Evolutionary conservation across 2,113 vertebrate species (phyloP), one percentile per base, ranked within the genome.

Genomic region (Corapipo altera): DNA sequence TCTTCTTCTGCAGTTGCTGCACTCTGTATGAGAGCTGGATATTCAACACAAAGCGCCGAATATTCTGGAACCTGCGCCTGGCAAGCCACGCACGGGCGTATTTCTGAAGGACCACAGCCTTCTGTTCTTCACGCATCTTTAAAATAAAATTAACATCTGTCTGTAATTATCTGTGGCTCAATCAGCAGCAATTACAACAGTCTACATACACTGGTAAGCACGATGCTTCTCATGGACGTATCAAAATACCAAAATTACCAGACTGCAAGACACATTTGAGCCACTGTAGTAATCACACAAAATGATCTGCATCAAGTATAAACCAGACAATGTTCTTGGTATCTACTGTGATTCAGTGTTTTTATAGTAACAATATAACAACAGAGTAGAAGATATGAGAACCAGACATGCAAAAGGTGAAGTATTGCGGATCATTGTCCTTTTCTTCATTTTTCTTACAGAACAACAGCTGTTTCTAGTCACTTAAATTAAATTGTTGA

Each of bases 11-110:
- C 91, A 99, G 98, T 39, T 98, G 97, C 95, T 99, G 99, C 41
- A 99, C 99, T 93, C 99, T 98, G 96, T 98, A 99, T 0, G 99
- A 99, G 7, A 99, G 99, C 95, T 99, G 99, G 41, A 99, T 99
- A 12, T 99, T 99, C 27, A 99, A 23, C 18, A 99, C 99, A 28
- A 99, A 98, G 4, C 99, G 98, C 2, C 99, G 98, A 89, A 99
- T 98, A 33, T 93, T 99, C 96, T 99, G 99, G 96, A 99, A 99
- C 4, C 99, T 97, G 35, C 99, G 98, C 12, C 99, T 98, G 89
- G 98, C 99, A 71, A 99, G 97, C 99, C 99, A 99, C 0, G 99
- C 99, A 30, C 99, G 98, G 35, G 99, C 98, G 0, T 99, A 98
- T 65, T 99, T 99, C 98, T 99, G 99, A 6, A 99, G 97, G 73